Base-by-base conservation (phyloP, 2,113 vertebrate species). In the Heterocephalus glaber region DNA sequence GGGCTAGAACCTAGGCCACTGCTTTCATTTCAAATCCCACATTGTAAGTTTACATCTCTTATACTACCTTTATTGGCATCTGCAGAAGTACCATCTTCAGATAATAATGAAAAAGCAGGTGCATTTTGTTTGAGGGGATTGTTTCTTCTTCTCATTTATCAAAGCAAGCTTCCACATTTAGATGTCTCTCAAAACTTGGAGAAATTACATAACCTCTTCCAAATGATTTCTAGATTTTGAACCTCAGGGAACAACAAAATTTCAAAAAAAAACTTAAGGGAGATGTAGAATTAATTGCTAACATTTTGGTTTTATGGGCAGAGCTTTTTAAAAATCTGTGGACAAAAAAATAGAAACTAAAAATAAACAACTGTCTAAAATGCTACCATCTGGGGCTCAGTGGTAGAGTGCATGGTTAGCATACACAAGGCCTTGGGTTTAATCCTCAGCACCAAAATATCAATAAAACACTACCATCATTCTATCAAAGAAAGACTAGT, bases 401-500 rank as follows among this genome's bases (percentile, higher is more conserved):
- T 47, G 76, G 60, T 24, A 47, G 11, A 47, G 44, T 47, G 13
- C 19, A 35, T 76, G 17, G 47, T 79, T 52, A 33, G 28, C 30
- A 19, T 35, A 20, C 17, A 20, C 30, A 52, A 79, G 76, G 76
- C 17, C 47, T 52, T 52, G 52, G 7, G 17, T 33, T 79, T 20
- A 79, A 68, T 70, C 65, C 22, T 24, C 33, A 68, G 22, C 16
- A 66, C 11, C 44, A 66, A 68, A 70, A 70, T 38, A 56, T 70
- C 52, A 86, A 56, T 28, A 47, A 84, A 84, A 84, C 38, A 52
- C 68, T 58, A 87, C 35, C 12, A 61, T 52, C 24, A 79, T 70
- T 77, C 26, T 88, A 33, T 88, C 70, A 95, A 83, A 56, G 76
- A 90, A 82, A 61, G 24, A 93, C 22, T 87, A 91, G 17, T 80